Evolutionary conservation across 1,140 invertebrate species (phyloP).

Genomic region (Himalopsyche phryganea): DNA sequence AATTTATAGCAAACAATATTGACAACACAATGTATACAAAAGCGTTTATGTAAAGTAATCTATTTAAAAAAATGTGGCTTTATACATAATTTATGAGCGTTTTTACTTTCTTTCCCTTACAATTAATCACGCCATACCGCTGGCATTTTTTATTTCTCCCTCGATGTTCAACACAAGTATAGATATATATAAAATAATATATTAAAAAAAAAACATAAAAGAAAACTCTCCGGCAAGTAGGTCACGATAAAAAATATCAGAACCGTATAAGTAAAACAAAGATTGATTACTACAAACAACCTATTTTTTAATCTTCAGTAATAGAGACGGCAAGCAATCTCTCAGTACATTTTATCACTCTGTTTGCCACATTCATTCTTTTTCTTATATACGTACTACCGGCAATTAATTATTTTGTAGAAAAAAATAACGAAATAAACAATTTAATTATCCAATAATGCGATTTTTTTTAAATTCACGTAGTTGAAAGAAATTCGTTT

Average conservation of each 20-base stretch:
- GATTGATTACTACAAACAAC: constrained; percentile 10
- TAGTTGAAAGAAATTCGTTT: no score
- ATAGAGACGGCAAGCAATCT: constrained; percentile 4
- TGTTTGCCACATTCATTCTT: no score
- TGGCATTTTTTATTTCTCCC: background rate
- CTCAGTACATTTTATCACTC: background rate
- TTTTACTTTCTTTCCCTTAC: constrained; percentile 6
- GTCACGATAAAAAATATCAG: constrained; percentile 6
- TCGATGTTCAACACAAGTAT: no score
- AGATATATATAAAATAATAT: constrained; percentile 10
- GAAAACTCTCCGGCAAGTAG: background rate
- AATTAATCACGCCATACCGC: constrained; percentile 2
- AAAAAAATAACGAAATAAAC: no score
- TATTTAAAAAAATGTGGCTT: no score
- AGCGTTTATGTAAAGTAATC: no score
- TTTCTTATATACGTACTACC: no score
- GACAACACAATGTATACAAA: no score
- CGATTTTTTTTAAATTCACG: no score
- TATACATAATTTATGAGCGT: background rate
- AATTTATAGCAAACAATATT: no score
- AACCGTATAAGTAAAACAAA: constrained; percentile 8
- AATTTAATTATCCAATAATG: no score
- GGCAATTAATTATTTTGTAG: no score
- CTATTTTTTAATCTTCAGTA: constrained; percentile 12
- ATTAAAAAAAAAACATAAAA: constrained; percentile 6